These are phyloP conservation scores for Lacerta viridis DNA, from an alignment of 2,797 vertebrate genomes.

Conservation along the genomic window DNA sequence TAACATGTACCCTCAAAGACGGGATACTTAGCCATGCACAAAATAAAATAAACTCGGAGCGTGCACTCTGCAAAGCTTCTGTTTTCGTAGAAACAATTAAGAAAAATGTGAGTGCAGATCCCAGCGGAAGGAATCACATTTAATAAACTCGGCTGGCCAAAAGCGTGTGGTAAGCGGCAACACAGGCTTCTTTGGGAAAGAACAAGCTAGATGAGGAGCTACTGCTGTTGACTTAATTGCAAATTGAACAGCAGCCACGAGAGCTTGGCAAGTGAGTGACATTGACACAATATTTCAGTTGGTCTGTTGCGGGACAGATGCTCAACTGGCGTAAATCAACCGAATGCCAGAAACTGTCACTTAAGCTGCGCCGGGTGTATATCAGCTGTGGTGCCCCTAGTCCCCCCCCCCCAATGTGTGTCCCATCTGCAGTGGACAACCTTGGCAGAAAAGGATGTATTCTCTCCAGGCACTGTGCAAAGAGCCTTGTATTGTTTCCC, in stretches of 20 bases:
- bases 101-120: background rate
- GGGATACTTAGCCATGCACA: rapidly evolving
- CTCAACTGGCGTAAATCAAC: background rate
- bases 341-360: background rate
- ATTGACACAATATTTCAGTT: background rate
- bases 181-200: background rate
- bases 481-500: background rate
- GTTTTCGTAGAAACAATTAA: constrained; percentile 24
- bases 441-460: background rate
- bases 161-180: background rate
- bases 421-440: constrained; percentile 6
- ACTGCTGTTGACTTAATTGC: rapidly evolving
- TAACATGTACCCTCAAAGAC: background rate
- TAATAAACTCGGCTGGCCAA: background rate
- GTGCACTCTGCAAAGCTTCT: background rate
- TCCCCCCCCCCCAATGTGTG: background rate
- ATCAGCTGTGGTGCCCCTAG: background rate
- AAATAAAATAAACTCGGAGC: background rate
- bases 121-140: rapidly evolving
- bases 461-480: background rate
- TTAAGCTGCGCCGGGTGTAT: rapidly evolving
- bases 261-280: rapidly evolving
- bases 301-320: rapidly evolving
- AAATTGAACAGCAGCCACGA: rapidly evolving
- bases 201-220: background rate